Evolutionary conservation across 2,888 invertebrate genomes (phyloP), one percentile per base, ranked within the genome.

Genomic region (Trileptium ribeirensis): DNA sequence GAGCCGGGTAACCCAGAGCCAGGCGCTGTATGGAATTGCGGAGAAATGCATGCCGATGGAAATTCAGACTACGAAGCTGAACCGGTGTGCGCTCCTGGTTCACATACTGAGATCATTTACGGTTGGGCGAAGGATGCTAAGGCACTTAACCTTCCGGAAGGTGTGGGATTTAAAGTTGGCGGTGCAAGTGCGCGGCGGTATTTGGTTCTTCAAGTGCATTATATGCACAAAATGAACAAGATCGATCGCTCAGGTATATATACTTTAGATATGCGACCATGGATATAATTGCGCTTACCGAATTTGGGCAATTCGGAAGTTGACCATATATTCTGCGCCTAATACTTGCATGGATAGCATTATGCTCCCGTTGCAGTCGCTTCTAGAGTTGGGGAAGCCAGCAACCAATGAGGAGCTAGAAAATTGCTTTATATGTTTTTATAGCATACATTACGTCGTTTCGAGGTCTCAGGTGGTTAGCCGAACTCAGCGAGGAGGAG

Each of bases 61-160:
- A 64, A 70, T 2, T 77, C 81, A 67, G 83, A 84, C 8, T 82
- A 79, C n/a, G 74, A 83, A 88, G 91, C 84, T 0, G 93, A 93
- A 0, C 93, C 92, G 85, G 94, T 95, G 0, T 97, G 97, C 87
- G 91, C 90, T 0, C 77, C 24, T 15, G n/a, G 38, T 24, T 3
- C n/a, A 29, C 38, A 24, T 38, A 29, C n/a, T 33, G 91, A 92
- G 51, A 87, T 96, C 79, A 92, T 97, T 15, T 97, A 96, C 89
- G 96, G 96, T 0, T 97, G 96, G 96, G 97, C 96, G 0, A 91
- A 94, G 85, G 95, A 96, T 88, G 96, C 97, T 0, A 95, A 95
- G 0, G 92, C 92, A 80, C 90, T 97, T 1, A 90, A 92, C 74
- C 89, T 97, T 78, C 97, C 97, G 0, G 90, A 29, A 75, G 77